Percentiles rank a stretch among this genome's conserved stretches.
These are phyloP conservation scores for Tryphoninae sp. DNA, from an alignment of 2,888 invertebrate genomes.

Conservation along the genomic window DNA sequence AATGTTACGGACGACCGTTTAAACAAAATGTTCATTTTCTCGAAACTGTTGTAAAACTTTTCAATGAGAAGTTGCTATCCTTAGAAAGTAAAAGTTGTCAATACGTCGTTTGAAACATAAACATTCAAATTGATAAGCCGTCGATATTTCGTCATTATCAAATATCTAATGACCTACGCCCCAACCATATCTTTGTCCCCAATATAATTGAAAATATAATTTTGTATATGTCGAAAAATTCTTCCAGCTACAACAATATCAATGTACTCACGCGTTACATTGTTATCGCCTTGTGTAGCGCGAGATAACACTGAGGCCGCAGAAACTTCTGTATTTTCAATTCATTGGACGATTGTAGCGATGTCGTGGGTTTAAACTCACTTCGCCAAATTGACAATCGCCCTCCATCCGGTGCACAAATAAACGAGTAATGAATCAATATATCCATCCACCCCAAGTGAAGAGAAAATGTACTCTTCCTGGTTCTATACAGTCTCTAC, in stretches of 20 bases:
- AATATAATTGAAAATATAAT: too few species aligned
- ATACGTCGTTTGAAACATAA: background rate
- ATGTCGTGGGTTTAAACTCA: background rate
- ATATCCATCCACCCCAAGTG: background rate
- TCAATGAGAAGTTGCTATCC: background rate
- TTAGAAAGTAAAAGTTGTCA: background rate
- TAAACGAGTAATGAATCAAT: background rate
- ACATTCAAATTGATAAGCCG: background rate
- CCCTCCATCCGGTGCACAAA: background rate
- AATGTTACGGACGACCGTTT: constrained; percentile 56
- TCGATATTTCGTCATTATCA: background rate
- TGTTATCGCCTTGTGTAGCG: background rate
- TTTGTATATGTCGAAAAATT: too few species aligned
- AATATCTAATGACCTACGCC: too few species aligned
- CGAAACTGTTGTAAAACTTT: too few species aligned
- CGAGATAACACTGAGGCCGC: background rate
- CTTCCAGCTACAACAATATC: background rate
- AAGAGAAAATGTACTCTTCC: background rate
- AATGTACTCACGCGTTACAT: background rate
- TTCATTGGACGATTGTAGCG: background rate
- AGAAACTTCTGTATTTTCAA: background rate
- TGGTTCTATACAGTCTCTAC: background rate
- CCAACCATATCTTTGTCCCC: too few species aligned
- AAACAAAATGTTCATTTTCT: background rate
- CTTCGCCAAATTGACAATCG: background rate